Percentiles rank a stretch among this genome's conserved stretches.
These are phyloP conservation scores for Capra hircus DNA, from an alignment of 2,113 vertebrate genomes.

Conservation along the genomic window DNA sequence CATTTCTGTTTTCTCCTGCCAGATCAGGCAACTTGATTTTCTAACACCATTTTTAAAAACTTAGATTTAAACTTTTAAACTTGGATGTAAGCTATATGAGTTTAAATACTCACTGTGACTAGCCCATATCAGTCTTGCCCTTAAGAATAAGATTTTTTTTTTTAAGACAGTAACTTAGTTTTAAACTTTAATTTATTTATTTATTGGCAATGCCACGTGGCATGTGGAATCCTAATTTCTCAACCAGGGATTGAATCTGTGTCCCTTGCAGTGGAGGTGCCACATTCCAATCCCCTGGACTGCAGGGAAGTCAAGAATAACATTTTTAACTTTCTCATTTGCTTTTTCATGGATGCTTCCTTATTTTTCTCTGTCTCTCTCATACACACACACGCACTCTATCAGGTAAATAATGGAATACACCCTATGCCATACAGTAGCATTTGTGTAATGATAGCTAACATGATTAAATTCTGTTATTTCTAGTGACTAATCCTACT, in stretches of 20 bases:
- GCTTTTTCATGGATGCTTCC: not conserved
- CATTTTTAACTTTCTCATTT: conserved; percentile 48
- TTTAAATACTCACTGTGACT: not conserved
- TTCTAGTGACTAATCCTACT: not conserved
- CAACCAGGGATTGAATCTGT: not conserved
- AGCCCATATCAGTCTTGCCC: not conserved
- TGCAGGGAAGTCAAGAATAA: conserved; percentile 10
- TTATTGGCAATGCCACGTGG: not conserved
- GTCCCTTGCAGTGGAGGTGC: not conserved
- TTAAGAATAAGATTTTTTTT: conserved; percentile 37
- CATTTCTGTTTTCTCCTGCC: conserved; percentile 30
- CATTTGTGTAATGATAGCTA: not conserved
- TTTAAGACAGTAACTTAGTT: not conserved
- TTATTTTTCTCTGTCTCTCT: conserved; percentile 28
- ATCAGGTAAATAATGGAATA: conserved; percentile 34
- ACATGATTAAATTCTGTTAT: not conserved
- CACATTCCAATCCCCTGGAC: not conserved
- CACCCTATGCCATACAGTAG: not conserved
- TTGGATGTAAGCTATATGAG: not conserved
- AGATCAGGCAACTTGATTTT: conserved; percentile 54
- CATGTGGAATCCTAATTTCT: not conserved
- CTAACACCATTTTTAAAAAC: not conserved
- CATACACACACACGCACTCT: not conserved
- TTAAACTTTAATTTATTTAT: not conserved
- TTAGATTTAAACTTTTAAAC: not conserved